Evolutionary conservation across 2,113 vertebrate species (phyloP), one percentile per base, ranked within the genome.

Genomic region (Coracopsis vasa): DNA sequence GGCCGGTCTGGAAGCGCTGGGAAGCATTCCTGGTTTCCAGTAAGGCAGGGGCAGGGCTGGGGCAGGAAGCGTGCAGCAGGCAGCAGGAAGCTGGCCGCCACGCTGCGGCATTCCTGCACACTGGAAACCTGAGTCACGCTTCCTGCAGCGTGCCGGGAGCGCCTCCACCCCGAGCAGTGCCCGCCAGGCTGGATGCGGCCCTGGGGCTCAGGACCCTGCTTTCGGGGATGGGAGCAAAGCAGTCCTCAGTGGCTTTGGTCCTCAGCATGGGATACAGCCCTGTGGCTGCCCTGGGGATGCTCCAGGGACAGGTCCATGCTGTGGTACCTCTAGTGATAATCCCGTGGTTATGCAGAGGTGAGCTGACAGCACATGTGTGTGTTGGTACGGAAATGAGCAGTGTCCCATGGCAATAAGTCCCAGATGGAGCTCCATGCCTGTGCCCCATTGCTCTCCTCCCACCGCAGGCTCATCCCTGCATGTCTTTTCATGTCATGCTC

Each of bases 11-110:
- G 96, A 88, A 82, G 54, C 16, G 2, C 33, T 9, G 92, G 86
- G 90, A 77, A 61, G 93, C 60, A 24, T 92, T 86, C 87, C 28
- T 62, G 29, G 67, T 91, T 98, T 98, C 97, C 97, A 98, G 98
- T 97, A 98, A 98, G 51, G 67, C 79, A 72, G 82, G 93, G 79
- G 65, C 87, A 95, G 95, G 97, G 88, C 10, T 45, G 50, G 90
- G 94, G 90, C 98, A 98, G 98, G 98, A 98, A 98, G 97, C 83
- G 61, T 97, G 95, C 92, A 89, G 81, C 77, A 47, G 71, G 74
- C 96, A 91, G 91, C 98, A 98, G 98, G 98, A 98, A 98, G 97
- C 95, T 87, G 95, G 94, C 95, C 4, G 85, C 86, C 9, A 3
- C 13, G 48, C 92, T 20, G 60, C 94, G 70, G 95, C 94, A 97